These are phyloP conservation scores for Diarsia rubi DNA, from an alignment of 2,888 invertebrate species.

Conservation along the genomic window DNA sequence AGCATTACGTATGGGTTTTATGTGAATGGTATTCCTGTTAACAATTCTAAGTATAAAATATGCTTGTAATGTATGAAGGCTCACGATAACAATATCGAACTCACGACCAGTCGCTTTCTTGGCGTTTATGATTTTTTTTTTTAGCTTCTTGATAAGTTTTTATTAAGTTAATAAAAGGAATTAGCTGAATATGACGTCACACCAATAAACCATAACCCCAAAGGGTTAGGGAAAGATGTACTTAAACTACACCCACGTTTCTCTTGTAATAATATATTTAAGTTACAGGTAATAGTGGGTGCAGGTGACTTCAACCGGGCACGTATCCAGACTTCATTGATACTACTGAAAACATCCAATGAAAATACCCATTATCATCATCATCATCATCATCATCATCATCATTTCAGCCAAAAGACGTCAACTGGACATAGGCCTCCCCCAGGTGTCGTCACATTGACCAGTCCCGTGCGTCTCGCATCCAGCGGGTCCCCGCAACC, in stretches of 20 bases:
- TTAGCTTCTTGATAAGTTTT: neutral
- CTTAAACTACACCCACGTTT: neutral
- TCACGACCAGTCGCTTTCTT: neutral
- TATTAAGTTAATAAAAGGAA: neutral
- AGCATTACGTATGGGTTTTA: conserved; percentile 6
- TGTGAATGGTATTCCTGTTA: conserved; percentile 7
- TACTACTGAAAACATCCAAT: neutral
- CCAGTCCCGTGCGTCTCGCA: no score
- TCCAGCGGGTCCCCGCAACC: no score
- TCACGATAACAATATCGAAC: neutral
- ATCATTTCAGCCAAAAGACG: no score
- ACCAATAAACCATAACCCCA: neutral
- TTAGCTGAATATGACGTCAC: neutral
- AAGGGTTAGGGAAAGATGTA: neutral
- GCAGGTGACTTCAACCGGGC: neutral
- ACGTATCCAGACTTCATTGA: neutral
- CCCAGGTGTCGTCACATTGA: no score
- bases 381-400: no score
- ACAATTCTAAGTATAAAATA: conserved; percentile 3
- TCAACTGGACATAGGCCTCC: no score
- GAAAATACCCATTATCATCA: neutral
- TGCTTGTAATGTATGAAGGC: neutral
- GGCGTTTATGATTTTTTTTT: neutral
- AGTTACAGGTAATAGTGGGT: no score
- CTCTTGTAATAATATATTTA: neutral